Percentiles rank a stretch among this genome's conserved stretches.
Evolutionary conservation across 2,888 invertebrate genomes (phyloP).

Genomic region (Eremobia ochroleuca): DNA sequence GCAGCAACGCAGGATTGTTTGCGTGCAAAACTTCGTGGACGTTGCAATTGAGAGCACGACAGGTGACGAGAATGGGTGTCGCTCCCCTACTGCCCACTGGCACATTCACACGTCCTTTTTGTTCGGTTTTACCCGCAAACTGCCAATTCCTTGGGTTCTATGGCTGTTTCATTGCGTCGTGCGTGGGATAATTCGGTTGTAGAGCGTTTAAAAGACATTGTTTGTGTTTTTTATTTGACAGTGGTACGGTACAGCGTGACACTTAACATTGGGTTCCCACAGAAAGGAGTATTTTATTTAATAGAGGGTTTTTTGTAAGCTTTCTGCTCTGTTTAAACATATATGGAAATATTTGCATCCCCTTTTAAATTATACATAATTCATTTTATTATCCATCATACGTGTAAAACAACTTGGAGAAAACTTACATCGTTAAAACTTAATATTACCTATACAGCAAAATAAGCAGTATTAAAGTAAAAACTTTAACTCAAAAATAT

Average conservation of each 20-base stretch:
- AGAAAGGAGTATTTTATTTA: not conserved
- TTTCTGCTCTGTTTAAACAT: not conserved
- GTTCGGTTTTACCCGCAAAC: slow-evolving; percentile 53
- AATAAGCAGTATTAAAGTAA: slow-evolving; percentile 1
- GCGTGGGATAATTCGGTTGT: slow-evolving; percentile 44
- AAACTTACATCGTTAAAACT: slow-evolving; percentile 16
- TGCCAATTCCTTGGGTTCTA: slow-evolving; percentile 49
- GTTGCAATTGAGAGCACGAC: slow-evolving; percentile 75
- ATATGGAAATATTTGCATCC: not conserved
- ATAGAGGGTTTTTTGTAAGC: not conserved
- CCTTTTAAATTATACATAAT: not conserved
- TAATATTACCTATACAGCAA: not conserved
- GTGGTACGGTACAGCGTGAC: not conserved
- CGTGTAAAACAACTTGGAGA: not conserved
- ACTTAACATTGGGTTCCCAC: not conserved
- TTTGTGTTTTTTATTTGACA: slow-evolving; percentile 29
- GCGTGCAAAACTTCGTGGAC: slow-evolving; percentile 71
- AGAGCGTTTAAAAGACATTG: slow-evolving; percentile 35
- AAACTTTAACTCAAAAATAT: slow-evolving; percentile 6
- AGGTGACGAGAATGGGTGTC: slow-evolving; percentile 76
- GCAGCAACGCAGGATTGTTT: slow-evolving; percentile 61
- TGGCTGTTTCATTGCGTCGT: slow-evolving; percentile 42
- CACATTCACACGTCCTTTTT: slow-evolving; percentile 67
- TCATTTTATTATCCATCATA: not conserved
- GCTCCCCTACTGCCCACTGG: slow-evolving; percentile 54